Percentiles rank a stretch among this genome's conserved stretches.
Conservation (phyloP, 2,113 vertebrate species). For the Cyanocitta stelleri region DNA sequence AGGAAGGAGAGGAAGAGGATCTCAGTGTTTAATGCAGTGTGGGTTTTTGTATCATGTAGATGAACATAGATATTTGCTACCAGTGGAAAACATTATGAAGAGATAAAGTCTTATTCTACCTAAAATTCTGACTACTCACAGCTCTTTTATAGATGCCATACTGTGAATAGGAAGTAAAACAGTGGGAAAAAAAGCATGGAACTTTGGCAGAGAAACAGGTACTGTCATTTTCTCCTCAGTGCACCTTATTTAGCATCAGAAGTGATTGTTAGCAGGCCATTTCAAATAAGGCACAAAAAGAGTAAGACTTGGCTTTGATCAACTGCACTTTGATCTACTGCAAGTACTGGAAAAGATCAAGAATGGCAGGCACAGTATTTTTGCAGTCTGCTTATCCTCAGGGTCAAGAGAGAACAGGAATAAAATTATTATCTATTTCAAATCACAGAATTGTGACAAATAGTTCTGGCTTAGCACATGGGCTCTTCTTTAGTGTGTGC, state of each 20-base stretch:
- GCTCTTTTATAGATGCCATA: background rate
- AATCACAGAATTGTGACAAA: background rate
- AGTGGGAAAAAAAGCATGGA: background rate
- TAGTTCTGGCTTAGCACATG: background rate
- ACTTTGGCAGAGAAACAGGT: background rate
- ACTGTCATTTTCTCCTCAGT: background rate
- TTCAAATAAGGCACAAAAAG: background rate
- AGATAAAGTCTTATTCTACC: background rate
- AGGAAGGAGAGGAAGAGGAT: background rate
- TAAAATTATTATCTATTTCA: background rate
- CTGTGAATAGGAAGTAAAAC: background rate
- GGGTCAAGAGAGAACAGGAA: background rate
- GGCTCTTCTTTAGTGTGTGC: background rate
- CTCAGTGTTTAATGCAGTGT: background rate
- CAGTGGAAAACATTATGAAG: background rate
- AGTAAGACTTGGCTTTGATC: slow-evolving; percentile 13
- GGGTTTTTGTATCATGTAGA: background rate
- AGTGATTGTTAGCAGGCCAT: background rate
- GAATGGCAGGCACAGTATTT: background rate
- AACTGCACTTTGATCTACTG: background rate
- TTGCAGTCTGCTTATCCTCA: background rate
- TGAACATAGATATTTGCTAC: background rate
- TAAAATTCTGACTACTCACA: background rate
- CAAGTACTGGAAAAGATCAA: background rate
- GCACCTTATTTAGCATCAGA: background rate